Base-by-base conservation (phyloP, 1,140 invertebrate genomes). In the Hestina assimilis region DNA sequence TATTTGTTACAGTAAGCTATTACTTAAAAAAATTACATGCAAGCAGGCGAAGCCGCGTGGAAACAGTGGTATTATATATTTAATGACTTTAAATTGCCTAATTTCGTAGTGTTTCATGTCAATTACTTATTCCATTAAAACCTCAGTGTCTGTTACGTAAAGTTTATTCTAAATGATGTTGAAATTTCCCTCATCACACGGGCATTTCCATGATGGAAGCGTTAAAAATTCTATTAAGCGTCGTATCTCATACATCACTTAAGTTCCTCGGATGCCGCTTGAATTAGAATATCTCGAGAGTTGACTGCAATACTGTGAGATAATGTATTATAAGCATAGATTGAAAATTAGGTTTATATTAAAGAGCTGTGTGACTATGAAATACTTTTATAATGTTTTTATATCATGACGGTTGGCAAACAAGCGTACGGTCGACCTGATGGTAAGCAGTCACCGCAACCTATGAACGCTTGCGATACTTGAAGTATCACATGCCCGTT, bases 141-240 rank as follows among this genome's bases (percentile, higher is more conserved):
- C 28, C 45, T 48, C 35, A 31, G 38, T 48, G 38, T 59, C 48
- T 67, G 60, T 63, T 60, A 63, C 48, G 23, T 17, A 31, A 67
- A 63, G 52, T 63, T 63, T 31, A 57, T 35, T 53, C 40, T 24
- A 41, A 59, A 35, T 33, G 43, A 51, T 26, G 11, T 48, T 43
- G 42, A 56, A 67, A 63, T 60, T 67, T 57, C 46, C 45, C 57
- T 60, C 61, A 63, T 67, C 56, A 57, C 23, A 53, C 21, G 52
- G 21, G 65, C 43, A 48, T 48, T 48, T 45, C 43, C 50, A 58
- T 58, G 52, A 45, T 40, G 50, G 29, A 40, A 42, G 19, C 45
- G 54, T 64, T 69, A 62, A 69, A 65, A 65, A 59, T 69, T 69
- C 66, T 65, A 69, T 62, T 65, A 62, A 59, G 50, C 26, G 35